Conservation (phyloP, 2,113 vertebrate genomes). For the Emydura subglobosa region DNA sequence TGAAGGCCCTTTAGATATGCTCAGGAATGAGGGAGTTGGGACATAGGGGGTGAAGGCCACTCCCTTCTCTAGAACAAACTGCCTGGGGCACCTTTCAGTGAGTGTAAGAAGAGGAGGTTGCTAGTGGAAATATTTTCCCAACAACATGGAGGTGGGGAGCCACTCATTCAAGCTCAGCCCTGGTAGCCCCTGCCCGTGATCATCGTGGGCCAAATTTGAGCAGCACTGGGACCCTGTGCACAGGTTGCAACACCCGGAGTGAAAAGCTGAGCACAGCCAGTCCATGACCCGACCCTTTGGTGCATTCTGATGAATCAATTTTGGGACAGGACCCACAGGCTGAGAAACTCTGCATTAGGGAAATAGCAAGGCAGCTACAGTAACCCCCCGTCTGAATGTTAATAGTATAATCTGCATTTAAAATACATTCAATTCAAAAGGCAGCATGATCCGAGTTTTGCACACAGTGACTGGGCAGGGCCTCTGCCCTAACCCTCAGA, state of each 20-base stretch:
- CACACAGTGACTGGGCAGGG: slow-evolving; percentile 17
- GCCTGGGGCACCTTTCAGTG: fast-evolving
- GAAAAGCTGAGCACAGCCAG: too few relatives aligned
- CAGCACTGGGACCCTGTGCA: too few relatives aligned
- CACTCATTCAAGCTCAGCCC: too few relatives aligned
- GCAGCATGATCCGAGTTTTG: slow-evolving; percentile 16
- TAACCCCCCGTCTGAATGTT: slow-evolving; percentile 57
- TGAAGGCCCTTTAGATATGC: neutral
- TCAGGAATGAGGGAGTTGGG: neutral
- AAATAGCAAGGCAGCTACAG: slow-evolving; percentile 30
- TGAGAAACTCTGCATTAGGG: neutral
- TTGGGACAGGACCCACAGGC: too few relatives aligned
- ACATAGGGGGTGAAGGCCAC: neutral
- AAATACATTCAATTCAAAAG: slow-evolving; percentile 58
- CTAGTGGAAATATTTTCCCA: neutral
- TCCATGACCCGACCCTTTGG: too few relatives aligned
- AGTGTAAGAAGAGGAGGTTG: neutral
- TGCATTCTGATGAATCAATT: too few relatives aligned
- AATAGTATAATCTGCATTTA: slow-evolving; percentile 66
- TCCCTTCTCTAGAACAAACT: neutral
- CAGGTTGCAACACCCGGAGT: too few relatives aligned
- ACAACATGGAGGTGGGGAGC: neutral
- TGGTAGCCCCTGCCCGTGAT: too few relatives aligned
- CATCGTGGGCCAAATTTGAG: too few relatives aligned
- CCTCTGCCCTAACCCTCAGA: slow-evolving; percentile 51